Conservation (phyloP, 2,113 vertebrate genomes). For the Gasterosteus nipponicus region DNA sequence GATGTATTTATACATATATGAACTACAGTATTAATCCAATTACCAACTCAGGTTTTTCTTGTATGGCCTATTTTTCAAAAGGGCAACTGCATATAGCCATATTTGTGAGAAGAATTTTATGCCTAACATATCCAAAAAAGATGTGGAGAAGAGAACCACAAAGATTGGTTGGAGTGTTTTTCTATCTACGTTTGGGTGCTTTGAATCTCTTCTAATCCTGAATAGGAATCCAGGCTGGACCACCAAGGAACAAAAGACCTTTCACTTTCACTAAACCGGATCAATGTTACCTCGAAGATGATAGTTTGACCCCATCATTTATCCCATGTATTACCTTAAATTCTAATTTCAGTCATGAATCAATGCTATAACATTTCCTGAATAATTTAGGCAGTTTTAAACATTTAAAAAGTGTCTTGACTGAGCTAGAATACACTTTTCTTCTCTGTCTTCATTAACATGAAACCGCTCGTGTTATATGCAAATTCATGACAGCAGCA, state of each 20-base stretch:
- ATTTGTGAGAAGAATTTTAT: background rate
- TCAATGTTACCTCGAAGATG: too few relatives aligned
- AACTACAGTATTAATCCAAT: background rate
- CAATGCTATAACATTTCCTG: background rate
- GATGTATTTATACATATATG: background rate
- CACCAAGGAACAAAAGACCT: too few relatives aligned
- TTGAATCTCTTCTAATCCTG: too few relatives aligned
- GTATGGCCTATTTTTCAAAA: background rate
- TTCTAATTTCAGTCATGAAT: background rate
- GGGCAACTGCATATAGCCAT: background rate
- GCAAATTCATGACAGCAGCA: background rate
- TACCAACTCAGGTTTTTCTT: background rate
- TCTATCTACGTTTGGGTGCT: too few relatives aligned
- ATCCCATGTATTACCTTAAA: background rate
- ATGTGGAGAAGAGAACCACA: too few relatives aligned
- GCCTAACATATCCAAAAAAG: background rate
- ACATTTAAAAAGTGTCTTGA: background rate
- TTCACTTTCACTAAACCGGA: too few relatives aligned
- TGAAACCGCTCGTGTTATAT: background rate
- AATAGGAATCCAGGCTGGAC: too few relatives aligned
- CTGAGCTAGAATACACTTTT: background rate
- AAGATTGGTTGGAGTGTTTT: too few relatives aligned
- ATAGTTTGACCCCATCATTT: too few relatives aligned
- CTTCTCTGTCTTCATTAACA: constrained; percentile 6
- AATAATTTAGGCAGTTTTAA: too few relatives aligned